Conservation (phyloP, 1,140 invertebrate genomes). For the Sycophila sp. region DNA sequence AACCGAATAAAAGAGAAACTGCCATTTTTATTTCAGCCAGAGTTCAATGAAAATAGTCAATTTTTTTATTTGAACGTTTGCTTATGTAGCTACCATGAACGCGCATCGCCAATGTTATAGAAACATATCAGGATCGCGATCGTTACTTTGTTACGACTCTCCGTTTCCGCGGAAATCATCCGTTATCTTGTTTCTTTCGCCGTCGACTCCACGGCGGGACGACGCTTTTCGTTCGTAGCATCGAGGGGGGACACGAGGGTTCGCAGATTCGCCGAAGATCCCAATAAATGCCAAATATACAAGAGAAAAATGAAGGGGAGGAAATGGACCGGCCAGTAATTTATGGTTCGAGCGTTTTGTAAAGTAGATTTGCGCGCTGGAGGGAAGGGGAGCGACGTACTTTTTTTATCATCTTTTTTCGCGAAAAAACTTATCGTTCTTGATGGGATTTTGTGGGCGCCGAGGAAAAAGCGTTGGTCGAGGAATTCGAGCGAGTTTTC, state of each 20-base stretch:
- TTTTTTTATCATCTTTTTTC: background rate
- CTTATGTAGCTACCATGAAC: too few species aligned
- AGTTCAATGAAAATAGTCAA: constrained; percentile 48
- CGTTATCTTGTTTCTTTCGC: background rate
- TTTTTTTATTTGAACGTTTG: too few species aligned
- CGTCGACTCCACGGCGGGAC: background rate
- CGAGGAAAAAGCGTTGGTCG: background rate
- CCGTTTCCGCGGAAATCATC: background rate
- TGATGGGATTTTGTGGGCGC: background rate
- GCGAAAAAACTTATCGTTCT: constrained; percentile 4
- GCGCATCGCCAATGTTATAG: too few species aligned
- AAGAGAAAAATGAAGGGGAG: too few species aligned
- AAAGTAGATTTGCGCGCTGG: background rate
- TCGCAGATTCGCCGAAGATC: background rate
- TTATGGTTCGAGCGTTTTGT: background rate
- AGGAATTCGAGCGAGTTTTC: background rate
- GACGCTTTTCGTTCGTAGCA: background rate
- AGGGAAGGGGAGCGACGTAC: background rate
- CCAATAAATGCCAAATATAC: constrained; percentile 20
- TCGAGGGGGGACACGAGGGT: background rate
- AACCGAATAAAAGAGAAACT: constrained; percentile 33
- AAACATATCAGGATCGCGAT: constrained; percentile 22
- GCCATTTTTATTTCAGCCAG: constrained; percentile 47
- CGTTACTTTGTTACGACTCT: background rate
- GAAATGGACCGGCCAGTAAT: constrained; percentile 18